Percentiles rank a stretch among this genome's conserved stretches.
phyloP scores from a whole-genome alignment of 2,797 vertebrate genomes.

The Myotis pilosus region DNA sequence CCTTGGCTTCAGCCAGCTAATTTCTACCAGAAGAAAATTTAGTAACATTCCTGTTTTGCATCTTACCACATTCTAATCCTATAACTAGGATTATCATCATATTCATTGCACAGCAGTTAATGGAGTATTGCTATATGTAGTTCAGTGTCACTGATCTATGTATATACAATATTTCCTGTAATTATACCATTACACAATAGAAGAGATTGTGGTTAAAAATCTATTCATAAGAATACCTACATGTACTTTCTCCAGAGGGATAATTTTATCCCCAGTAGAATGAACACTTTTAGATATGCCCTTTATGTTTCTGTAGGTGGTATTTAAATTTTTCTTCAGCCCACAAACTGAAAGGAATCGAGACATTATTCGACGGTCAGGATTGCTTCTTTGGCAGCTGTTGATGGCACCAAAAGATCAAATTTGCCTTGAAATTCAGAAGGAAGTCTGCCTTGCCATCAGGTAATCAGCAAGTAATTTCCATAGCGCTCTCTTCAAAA shows the following conservation, averaged over 20 bases:
- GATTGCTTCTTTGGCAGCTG: constrained; percentile 96
- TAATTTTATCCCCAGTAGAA: constrained; percentile 47
- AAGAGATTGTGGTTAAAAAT: constrained; percentile 29
- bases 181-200: background rate
- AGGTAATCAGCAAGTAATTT: constrained; percentile 85
- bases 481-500: background rate
- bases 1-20: background rate
- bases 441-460: constrained; percentile 97
- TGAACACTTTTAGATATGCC: constrained; percentile 47
- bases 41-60: background rate
- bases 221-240: background rate
- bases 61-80: background rate
- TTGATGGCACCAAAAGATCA: constrained; percentile 97
- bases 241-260: constrained; percentile 21
- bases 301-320: constrained; percentile 88
- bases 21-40: constrained; percentile 5
- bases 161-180: constrained; percentile 52
- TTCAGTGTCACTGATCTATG: constrained; percentile 16
- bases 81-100: background rate
- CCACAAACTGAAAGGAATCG: constrained; percentile 95
- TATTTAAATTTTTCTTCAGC: constrained; percentile 98
- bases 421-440: constrained; percentile 96
- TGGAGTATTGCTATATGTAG: background rate
- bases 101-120: background rate
- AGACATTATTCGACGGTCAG: constrained; percentile 93